Percentiles rank a stretch among this genome's conserved stretches.
Conservation (phyloP, 2,797 vertebrate species). For the Sebastes umbrosus region DNA sequence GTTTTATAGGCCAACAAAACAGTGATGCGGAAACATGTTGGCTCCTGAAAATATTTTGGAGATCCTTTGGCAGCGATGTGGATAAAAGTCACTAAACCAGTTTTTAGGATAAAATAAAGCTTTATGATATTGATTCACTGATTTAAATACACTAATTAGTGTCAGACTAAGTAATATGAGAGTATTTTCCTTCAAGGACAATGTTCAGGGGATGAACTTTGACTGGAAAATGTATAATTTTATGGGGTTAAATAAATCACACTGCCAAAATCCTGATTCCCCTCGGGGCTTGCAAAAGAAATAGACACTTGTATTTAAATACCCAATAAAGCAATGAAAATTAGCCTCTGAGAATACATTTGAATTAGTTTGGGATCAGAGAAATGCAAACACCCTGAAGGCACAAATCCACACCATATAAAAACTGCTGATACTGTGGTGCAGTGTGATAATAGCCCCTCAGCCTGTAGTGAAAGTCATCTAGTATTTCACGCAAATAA, state of each 20-base stretch:
- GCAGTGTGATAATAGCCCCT: slow-evolving; percentile 25
- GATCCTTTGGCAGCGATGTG: neutral
- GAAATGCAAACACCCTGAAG: neutral
- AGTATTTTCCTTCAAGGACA: neutral
- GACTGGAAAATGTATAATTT: slow-evolving; percentile 11
- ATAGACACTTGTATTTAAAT: slow-evolving; percentile 29
- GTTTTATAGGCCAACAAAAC: slow-evolving; percentile 1
- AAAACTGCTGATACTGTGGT: slow-evolving; percentile 23
- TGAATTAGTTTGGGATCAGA: neutral
- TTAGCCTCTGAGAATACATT: neutral
- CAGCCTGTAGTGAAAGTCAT: slow-evolving; percentile 42
- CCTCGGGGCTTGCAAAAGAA: slow-evolving; percentile 2
- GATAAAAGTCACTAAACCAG: neutral
- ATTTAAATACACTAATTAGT: neutral
- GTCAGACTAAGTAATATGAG: neutral
- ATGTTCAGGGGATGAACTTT: slow-evolving; percentile 1
- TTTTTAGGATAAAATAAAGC: neutral
- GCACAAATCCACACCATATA: slow-evolving; percentile 17
- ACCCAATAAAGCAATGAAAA: slow-evolving; percentile 3
- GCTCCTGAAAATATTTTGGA: slow-evolving; percentile 2
- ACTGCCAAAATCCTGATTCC: neutral
- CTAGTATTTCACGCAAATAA: slow-evolving; percentile 54
- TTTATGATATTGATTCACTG: neutral
- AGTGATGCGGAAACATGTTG: slow-evolving; percentile 14
- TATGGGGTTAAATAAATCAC: slow-evolving; percentile 26